Conservation (phyloP, 1,140 invertebrate genomes). For the Pygmarrhopalites habei region DNA sequence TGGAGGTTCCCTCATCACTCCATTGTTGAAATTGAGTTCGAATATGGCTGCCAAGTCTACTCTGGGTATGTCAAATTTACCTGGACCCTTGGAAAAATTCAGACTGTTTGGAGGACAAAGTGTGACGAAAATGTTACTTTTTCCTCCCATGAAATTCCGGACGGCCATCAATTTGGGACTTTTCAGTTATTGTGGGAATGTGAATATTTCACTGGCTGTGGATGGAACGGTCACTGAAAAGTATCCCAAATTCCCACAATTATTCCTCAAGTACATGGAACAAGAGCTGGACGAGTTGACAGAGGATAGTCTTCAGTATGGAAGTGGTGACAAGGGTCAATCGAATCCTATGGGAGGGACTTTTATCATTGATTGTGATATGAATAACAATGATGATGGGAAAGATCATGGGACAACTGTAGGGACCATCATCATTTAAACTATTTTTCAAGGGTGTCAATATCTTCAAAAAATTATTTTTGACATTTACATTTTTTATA, state of each 20-base stretch:
- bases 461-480: no score
- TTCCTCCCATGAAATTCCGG: constrained; percentile 27
- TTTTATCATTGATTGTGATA: background rate
- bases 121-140: constrained; percentile 26
- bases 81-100: constrained; percentile 22
- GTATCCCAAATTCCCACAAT: constrained; percentile 2
- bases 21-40: constrained; percentile 20
- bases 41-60: constrained; percentile 18
- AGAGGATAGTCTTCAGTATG: no score
- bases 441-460: no score
- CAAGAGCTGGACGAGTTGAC: constrained; percentile 5
- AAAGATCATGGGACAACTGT: no score
- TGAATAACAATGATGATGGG: background rate
- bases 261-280: constrained; percentile 13
- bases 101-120: constrained; percentile 25
- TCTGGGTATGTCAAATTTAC: constrained; percentile 19
- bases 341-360: background rate
- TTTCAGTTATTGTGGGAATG: constrained; percentile 23
- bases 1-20: constrained; percentile 19
- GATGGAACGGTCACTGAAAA: constrained; percentile 12
- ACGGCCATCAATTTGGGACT: constrained; percentile 25
- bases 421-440: no score
- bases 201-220: constrained; percentile 21
- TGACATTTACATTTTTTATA: no score
- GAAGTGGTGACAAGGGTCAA: background rate